Evolutionary conservation across 2,113 vertebrate species (phyloP).

Genomic region (Oxyruncus cristatus): DNA sequence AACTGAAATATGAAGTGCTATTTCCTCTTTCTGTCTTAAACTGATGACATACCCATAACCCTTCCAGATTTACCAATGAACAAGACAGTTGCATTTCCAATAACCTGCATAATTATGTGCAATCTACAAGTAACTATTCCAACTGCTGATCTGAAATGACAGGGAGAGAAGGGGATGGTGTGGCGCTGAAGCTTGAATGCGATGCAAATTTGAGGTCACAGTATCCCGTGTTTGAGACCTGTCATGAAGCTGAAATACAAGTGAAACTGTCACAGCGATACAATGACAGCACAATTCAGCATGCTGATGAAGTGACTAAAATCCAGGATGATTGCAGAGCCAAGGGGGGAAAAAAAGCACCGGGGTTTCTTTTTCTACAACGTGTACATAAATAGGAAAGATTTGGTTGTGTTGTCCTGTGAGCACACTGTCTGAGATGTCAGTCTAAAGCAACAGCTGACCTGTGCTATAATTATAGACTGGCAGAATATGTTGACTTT

Average conservation of each 20-base stretch:
- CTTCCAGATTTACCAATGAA: background rate
- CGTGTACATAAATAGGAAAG: background rate
- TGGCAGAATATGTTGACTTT: background rate
- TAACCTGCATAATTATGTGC: background rate
- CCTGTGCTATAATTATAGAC: background rate
- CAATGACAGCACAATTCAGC: background rate
- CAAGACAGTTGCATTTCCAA: background rate
- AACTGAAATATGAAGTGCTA: background rate
- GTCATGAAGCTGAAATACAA: conserved; percentile 1
- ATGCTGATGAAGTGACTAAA: background rate
- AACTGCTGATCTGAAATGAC: background rate
- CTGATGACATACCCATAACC: background rate
- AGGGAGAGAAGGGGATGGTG: background rate
- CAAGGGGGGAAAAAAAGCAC: background rate
- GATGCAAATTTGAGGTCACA: background rate
- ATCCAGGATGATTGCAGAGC: background rate
- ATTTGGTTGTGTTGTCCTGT: background rate
- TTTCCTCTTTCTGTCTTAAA: background rate
- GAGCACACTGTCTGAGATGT: background rate
- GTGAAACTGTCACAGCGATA: background rate
- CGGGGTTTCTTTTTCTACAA: background rate
- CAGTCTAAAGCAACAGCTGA: background rate
- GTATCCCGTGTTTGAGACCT: background rate
- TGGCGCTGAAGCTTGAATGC: background rate
- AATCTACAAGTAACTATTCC: background rate